Evolutionary conservation across 1,140 invertebrate species (phyloP), one percentile per base, ranked within the genome.

Genomic region (Aphaenogaster floridana): DNA sequence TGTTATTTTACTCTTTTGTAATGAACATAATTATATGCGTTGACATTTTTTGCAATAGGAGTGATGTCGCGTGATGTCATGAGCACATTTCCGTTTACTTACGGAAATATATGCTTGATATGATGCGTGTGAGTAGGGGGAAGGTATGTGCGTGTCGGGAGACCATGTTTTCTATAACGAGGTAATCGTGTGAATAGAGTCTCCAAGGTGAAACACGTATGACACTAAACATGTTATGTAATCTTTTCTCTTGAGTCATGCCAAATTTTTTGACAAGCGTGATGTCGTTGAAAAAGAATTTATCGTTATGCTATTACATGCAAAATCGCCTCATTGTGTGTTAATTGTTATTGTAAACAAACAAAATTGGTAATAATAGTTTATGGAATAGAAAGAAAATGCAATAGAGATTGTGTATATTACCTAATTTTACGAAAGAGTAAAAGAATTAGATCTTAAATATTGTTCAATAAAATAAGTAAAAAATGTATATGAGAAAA

Each of bases 91-190:
- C 61, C 34, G 61, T 64, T 64, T 64, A 36, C 34, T 36, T 36
- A 64, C 59, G 9, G 61, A 64, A 34, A 17, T 5, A 64, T 36
- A 34, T 36, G 4, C 7, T 15, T 17, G 34, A 28, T 36, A 17
- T 36, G 15, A 36, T 64, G 34, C 15, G 34, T 17, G 9, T 36
- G 61, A 17, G 34, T 36, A 36, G 34, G 15, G 28, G 7, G 13
- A 45, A 64, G 34, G 15, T 64, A 61, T 17, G 3, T 61, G 28
- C 61, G 6, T 64, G 6, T 36, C 21, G 15, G 6, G 61, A 64
- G 61, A 34, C 15, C 1, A 11, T 64, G 15, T 50, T 71, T 71
- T 50, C 68, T 45, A 15, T 71, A 72, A 76, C n/a, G 52, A 76
- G 52, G 17, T 36, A 59, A 76, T 76, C n/a, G 17, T 42, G 36